Evolutionary conservation across 2,113 vertebrate genomes (phyloP).

Genomic region (Sylvicapra grimmia): DNA sequence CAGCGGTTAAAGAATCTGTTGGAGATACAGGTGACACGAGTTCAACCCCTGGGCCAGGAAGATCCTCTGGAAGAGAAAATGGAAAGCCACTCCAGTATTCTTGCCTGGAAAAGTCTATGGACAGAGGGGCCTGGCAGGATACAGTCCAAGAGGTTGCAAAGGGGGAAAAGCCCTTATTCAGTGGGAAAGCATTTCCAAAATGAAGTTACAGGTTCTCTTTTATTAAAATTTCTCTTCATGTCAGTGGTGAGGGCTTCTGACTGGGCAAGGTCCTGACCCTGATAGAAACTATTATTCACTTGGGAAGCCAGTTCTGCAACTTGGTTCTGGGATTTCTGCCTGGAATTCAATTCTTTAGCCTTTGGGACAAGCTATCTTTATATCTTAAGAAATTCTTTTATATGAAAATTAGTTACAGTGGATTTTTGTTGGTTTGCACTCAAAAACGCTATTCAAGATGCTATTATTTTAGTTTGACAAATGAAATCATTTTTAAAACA

Average conservation of each 20-base stretch:
- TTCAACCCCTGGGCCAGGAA: not conserved
- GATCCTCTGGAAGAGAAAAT: not conserved
- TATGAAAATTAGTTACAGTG: not conserved
- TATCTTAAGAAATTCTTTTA: not conserved
- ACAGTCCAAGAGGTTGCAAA: not conserved
- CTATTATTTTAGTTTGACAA: not conserved
- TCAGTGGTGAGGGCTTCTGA: not conserved
- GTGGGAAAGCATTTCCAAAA: constrained; percentile 6
- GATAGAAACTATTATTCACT: not conserved
- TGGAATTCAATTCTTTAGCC: not conserved
- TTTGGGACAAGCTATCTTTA: not conserved
- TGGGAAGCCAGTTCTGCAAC: not conserved
- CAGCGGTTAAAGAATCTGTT: not conserved
- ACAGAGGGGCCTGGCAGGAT: not conserved
- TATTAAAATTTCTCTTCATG: constrained; percentile 24
- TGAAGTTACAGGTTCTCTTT: not conserved
- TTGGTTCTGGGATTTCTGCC: not conserved
- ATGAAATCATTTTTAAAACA: not conserved
- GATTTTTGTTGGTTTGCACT: not conserved
- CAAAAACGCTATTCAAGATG: not conserved
- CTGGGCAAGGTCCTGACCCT: not conserved
- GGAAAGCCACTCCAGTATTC: not conserved
- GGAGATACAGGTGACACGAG: not conserved
- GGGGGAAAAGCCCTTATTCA: constrained; percentile 32
- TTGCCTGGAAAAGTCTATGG: not conserved